phyloP scores from a whole-genome alignment of 2,888 invertebrate genomes.

The Ennomos erosarius region DNA sequence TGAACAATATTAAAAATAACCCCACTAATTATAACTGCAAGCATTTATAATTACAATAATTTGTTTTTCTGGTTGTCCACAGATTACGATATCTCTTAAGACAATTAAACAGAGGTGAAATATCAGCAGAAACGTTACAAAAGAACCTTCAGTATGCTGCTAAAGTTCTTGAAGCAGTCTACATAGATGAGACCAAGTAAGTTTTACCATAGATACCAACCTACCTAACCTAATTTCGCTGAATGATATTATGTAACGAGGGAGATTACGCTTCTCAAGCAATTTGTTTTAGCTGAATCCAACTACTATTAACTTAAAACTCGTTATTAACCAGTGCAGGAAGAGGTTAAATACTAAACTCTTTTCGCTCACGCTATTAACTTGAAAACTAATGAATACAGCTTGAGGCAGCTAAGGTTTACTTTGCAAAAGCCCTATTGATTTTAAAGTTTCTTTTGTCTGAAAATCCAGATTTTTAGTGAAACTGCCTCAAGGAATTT shows the following conservation, averaged over 20 bases:
- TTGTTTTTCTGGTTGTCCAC: slow-evolving; percentile 67
- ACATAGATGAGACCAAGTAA: slow-evolving; percentile 97
- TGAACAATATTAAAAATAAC: too few species aligned
- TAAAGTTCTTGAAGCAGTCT: slow-evolving; percentile 95
- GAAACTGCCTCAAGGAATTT: slow-evolving; percentile 14
- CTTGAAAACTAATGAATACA: not conserved
- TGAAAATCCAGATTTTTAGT: slow-evolving; percentile 2
- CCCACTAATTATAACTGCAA: too few species aligned
- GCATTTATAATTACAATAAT: too few species aligned
- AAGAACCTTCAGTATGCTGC: slow-evolving; percentile 97
- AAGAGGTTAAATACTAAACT: too few species aligned
- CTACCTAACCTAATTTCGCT: slow-evolving; percentile 5
- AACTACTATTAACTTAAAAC: too few species aligned
- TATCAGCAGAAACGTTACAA: slow-evolving; percentile 94
- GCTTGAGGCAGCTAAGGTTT: not conserved
- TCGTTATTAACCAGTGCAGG: too few species aligned
- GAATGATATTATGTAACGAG: slow-evolving; percentile 24
- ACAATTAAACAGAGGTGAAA: slow-evolving; percentile 94
- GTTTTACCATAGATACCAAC: slow-evolving; percentile 59
- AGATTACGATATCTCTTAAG: slow-evolving; percentile 96
- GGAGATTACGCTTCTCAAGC: slow-evolving; percentile 46
- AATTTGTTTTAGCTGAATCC: not conserved
- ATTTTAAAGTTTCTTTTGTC: slow-evolving; percentile 11
- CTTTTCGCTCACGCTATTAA: not conserved
- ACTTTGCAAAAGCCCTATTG: slow-evolving; percentile 4